A percentile compares a stretch with the other conserved stretches of the same genome.
Evolutionary conservation across 2,113 vertebrate genomes (phyloP).

Genomic region (Chascanopsetta lugubris): DNA sequence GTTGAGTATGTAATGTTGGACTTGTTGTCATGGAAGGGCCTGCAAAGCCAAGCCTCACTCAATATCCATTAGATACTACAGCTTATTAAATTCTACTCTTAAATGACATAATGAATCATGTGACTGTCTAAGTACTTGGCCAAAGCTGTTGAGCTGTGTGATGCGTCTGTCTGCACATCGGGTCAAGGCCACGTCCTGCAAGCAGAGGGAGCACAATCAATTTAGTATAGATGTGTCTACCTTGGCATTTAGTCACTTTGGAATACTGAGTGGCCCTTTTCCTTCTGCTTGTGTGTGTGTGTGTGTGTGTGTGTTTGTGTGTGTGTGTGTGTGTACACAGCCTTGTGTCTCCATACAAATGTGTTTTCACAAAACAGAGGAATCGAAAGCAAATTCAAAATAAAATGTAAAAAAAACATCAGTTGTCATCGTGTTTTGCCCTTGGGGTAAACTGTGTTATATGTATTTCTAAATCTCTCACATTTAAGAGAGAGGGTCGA

Average conservation of each 20-base stretch:
- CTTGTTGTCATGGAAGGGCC: no score
- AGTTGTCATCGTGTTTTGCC: background rate
- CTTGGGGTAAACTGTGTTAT: constrained; percentile 24
- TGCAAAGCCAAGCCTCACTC: no score
- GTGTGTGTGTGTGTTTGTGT: constrained; percentile 18
- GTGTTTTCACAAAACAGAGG: constrained; percentile 3
- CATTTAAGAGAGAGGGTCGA: background rate
- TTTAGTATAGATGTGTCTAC: constrained; percentile 35
- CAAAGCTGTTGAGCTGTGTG: background rate
- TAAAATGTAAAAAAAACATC: constrained; percentile 3
- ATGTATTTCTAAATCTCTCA: constrained; percentile 17
- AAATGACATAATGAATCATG: background rate
- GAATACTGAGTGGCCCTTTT: constrained; percentile 42
- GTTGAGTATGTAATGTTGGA: no score
- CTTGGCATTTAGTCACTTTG: constrained; percentile 59
- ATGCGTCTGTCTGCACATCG: background rate
- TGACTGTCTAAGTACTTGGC: background rate
- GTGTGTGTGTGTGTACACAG: constrained; percentile 12
- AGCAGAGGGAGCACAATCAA: constrained; percentile 38
- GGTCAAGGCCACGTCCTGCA: constrained; percentile 12
- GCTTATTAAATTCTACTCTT: background rate
- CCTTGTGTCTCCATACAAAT: constrained; percentile 29
- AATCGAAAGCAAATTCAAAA: no score
- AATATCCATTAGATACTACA: background rate
- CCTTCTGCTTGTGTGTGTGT: constrained; percentile 18